Evolutionary conservation across 2,888 invertebrate species (phyloP), one percentile per base, ranked within the genome.

Genomic region (Scrobipalpa atriplicella): DNA sequence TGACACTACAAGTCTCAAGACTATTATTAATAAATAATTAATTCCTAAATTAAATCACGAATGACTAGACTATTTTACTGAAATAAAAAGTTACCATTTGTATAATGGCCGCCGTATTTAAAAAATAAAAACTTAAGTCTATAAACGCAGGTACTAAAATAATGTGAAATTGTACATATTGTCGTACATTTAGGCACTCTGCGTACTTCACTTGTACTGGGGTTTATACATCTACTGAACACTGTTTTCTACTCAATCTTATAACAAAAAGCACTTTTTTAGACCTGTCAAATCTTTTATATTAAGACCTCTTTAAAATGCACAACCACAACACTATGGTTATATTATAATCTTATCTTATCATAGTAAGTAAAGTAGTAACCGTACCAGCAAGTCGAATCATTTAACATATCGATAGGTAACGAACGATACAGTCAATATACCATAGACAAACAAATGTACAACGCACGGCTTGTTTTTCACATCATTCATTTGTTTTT

Each of bases 141-240:
- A 18, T 64, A 64, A 66, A 62, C 18, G 69, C 70, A 70, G 73
- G 73, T 18, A 75, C 73, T 76, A 77, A 72, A 82, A 78, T 72
- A 74, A 82, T 78, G 81, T 84, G 84, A 83, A 81, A 78, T 82
- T 78, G 60, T 72, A 78, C 75, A 84, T 88, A 90, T 88, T 89
- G 89, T 91, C 90, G 88, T 86, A 86, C 84, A 73, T 78, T 72
- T 86, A 91, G 91, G 91, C 91, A 92, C 91, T 88, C 81, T 80
- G 81, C 80, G 82, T 83, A 80, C 78, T 75, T 79, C 47, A 47
- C 78, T 85, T 85, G 86, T 88, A 89, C 87, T 85, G 82, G 83
- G 85, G 74, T 81, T 80, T 81, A 78, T 83, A 80, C 71, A 69
- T 71, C 87, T 89, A 89, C 88, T 88, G 89, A 90, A 89, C 89